phyloP scores from a whole-genome alignment of 2,797 vertebrate genomes.

The Enteromius treurensis region DNA sequence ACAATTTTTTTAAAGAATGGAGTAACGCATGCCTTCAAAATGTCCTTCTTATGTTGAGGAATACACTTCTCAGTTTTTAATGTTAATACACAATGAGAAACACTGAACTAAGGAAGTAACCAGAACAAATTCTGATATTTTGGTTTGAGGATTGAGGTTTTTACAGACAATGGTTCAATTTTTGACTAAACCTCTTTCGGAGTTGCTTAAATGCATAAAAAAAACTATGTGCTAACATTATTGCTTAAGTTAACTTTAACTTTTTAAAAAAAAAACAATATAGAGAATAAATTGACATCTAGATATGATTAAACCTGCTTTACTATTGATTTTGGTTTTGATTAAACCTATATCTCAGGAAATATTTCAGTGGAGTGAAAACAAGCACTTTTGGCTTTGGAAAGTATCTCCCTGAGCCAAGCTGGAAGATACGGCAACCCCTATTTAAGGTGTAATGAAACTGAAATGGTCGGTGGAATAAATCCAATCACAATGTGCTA shows the following conservation, averaged over 20 bases:
- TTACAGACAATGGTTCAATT: background rate
- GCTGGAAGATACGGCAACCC: background rate
- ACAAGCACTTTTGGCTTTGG: background rate
- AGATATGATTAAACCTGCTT: background rate
- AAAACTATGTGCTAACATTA: background rate
- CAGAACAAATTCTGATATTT: background rate
- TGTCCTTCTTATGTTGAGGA: background rate
- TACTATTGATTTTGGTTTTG: background rate
- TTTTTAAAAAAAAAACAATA: background rate
- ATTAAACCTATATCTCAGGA: background rate
- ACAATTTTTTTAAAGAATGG: background rate
- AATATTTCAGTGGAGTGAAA: conserved; percentile 13
- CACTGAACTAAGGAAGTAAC: conserved; percentile 11
- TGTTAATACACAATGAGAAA: background rate
- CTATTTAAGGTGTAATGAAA: conserved; percentile 30
- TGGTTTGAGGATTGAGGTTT: background rate
- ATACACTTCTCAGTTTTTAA: background rate
- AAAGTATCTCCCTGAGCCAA: background rate
- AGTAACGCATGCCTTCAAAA: background rate
- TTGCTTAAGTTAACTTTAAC: background rate
- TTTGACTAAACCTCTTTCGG: background rate
- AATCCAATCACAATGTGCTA: conserved; percentile 20
- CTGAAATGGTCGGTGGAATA: conserved; percentile 22
- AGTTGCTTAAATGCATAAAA: background rate
- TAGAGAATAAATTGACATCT: background rate